Conservation (phyloP, 2,113 vertebrate genomes). For the Excalfactoria chinensis region DNA sequence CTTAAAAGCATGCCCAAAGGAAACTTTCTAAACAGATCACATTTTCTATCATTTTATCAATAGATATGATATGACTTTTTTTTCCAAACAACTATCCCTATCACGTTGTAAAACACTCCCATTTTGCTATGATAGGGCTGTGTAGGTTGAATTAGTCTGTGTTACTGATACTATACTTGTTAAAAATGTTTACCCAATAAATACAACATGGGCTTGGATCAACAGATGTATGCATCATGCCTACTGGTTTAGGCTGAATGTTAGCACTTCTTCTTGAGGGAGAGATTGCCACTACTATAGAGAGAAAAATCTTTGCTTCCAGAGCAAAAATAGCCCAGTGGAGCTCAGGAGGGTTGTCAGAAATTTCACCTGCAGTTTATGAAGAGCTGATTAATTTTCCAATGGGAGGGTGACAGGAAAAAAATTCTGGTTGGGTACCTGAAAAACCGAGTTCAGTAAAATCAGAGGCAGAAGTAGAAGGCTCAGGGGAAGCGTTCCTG, state of each 20-base stretch:
- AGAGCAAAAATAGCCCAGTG: neutral
- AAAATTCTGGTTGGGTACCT: neutral
- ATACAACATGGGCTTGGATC: neutral
- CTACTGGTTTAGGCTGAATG: neutral
- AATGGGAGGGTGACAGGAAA: neutral
- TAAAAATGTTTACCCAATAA: neutral
- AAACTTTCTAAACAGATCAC: neutral
- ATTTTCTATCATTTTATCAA: neutral
- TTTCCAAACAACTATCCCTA: neutral
- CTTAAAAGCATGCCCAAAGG: neutral
- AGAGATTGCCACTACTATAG: conserved; percentile 1
- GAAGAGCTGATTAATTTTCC: conserved; percentile 48
- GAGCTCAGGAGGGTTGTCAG: conserved; percentile 23
- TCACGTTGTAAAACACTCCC: neutral
- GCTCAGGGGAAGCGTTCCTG: conserved; percentile 36
- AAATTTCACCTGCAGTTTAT: conserved; percentile 51
- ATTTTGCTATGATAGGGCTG: neutral
- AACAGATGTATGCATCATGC: neutral
- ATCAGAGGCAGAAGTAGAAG: conserved; percentile 20
- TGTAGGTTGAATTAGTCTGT: neutral
- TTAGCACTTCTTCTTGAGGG: neutral
- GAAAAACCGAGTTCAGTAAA: conserved; percentile 38
- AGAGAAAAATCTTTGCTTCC: conserved; percentile 2
- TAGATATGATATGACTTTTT: neutral
- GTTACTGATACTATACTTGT: neutral